Base-by-base conservation (phyloP, 2,797 vertebrate genomes). In the Semaprochilodus insignis region DNA sequence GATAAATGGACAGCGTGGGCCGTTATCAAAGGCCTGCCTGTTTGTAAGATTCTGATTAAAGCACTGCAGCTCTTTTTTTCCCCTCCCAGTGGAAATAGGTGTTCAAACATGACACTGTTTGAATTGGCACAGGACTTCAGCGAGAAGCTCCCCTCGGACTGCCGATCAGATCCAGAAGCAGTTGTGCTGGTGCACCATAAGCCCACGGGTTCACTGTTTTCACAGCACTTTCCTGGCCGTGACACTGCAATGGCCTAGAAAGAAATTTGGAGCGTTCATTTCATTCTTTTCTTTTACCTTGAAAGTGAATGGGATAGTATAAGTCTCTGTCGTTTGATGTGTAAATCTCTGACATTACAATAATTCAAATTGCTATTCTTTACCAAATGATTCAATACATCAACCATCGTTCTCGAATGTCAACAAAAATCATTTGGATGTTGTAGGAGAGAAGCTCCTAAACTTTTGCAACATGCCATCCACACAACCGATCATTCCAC, bases 71-170 rank as follows among this genome's bases (percentile, higher is more conserved):
- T 21, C 77, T 55, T 83, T 48, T n/a, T 60, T 69, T 74, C 60
- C 54, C n/a, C 81, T 90, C 91, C 90, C 92, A 88, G 89, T 91
- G 92, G 92, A 94, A 93, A 93, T 93, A 95, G 93, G 94, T 95
- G 93, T 93, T 94, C 92, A 94, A 94, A 94, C 93, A 94, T 75
- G 90, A 92, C 85, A 90, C 88, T 95, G 91, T 95, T 95, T 94
- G 90, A 74, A 81, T 93, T 94, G 94, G 94, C 93, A 82, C 80
- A 78, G 74, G 67, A 88, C 83, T 88, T 88, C n/a, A 72, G 88
- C 81, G 88, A 89, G 90, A 80, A 85, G 88, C 91, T 87, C 89
- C 88, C 88, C 81, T 85, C 78, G 73, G 77, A 75, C 73, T 63
- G 77, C 72, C 82, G 40, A 80, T 75, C 72, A 77, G 81, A 82